A percentile compares a stretch with the other conserved stretches of the same genome.
Evolutionary conservation across 2,797 vertebrate species (phyloP).

Genomic region (Xerus rutilus): DNA sequence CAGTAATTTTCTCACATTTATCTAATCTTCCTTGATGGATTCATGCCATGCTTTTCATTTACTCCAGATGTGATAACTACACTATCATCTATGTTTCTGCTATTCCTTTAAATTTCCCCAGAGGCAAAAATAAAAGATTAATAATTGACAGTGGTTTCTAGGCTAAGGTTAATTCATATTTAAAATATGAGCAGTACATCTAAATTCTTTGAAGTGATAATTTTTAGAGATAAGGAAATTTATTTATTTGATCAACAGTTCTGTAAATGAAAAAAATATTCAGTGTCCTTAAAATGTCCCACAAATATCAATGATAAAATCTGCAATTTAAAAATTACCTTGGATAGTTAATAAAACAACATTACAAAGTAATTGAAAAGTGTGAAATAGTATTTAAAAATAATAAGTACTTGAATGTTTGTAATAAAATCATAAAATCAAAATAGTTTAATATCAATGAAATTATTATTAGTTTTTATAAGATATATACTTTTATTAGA

Average conservation of each 20-base stretch:
- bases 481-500: not conserved
- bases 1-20: constrained; percentile 95
- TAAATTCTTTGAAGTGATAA: constrained; percentile 91
- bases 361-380: constrained; percentile 32
- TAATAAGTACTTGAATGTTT: not conserved
- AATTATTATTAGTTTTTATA: not conserved
- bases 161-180: constrained; percentile 88
- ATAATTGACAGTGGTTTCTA: constrained; percentile 87
- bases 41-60: constrained; percentile 98
- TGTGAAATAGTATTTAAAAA: not conserved
- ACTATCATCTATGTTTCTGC: constrained; percentile 94
- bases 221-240: constrained; percentile 91
- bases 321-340: constrained; percentile 72
- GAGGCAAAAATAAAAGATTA: constrained; percentile 95
- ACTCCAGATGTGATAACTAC: constrained; percentile 96
- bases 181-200: constrained; percentile 91
- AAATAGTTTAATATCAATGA: not conserved
- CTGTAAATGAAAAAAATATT: constrained; percentile 93
- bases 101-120: constrained; percentile 95
- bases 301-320: constrained; percentile 88
- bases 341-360: constrained; percentile 63
- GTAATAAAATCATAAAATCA: not conserved
- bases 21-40: constrained; percentile 96
- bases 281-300: constrained; percentile 92
- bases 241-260: constrained; percentile 94